These are phyloP conservation scores for Antedon mediterranea DNA, from an alignment of 53 echinoderm and acorn worm genomes.

Conservation along the genomic window DNA sequence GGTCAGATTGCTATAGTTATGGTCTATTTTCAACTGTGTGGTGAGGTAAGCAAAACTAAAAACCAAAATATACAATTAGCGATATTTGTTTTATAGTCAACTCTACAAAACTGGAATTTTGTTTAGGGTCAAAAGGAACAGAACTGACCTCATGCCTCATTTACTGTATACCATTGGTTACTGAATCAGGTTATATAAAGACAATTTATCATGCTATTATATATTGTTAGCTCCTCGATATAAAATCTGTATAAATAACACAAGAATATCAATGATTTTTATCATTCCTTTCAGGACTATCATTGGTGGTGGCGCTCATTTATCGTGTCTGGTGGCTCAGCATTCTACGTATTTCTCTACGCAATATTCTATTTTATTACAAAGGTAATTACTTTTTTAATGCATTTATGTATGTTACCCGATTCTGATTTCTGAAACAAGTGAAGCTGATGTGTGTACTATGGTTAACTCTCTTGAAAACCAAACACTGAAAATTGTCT, in stretches of 20 bases:
- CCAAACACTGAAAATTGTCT: too few relatives aligned
- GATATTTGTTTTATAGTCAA: not conserved
- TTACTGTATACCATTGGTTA: too few relatives aligned
- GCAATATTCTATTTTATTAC: conserved; percentile 95
- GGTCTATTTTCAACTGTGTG: conserved; percentile 98
- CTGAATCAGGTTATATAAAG: too few relatives aligned
- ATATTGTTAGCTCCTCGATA: too few relatives aligned
- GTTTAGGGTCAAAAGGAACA: not conserved
- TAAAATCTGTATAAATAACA: too few relatives aligned
- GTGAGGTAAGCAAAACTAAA: conserved; percentile 55
- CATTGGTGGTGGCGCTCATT: conserved; percentile 99
- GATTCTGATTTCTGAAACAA: not conserved
- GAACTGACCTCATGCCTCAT: not conserved
- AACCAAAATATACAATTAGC: not conserved
- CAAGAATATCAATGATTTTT: too few relatives aligned
- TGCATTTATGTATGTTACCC: not conserved
- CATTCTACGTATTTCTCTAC: conserved; percentile 88
- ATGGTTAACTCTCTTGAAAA: too few relatives aligned
- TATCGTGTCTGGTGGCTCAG: conserved; percentile 94
- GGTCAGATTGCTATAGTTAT: conserved; percentile 95
- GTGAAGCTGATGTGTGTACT: too few relatives aligned
- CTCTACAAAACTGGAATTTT: not conserved
- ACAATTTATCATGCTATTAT: too few relatives aligned
- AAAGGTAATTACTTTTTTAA: conserved; percentile 41
- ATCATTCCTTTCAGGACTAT: conserved; percentile 56